Conservation (phyloP, 2,113 vertebrate genomes). For the Tichodroma muraria region DNA sequence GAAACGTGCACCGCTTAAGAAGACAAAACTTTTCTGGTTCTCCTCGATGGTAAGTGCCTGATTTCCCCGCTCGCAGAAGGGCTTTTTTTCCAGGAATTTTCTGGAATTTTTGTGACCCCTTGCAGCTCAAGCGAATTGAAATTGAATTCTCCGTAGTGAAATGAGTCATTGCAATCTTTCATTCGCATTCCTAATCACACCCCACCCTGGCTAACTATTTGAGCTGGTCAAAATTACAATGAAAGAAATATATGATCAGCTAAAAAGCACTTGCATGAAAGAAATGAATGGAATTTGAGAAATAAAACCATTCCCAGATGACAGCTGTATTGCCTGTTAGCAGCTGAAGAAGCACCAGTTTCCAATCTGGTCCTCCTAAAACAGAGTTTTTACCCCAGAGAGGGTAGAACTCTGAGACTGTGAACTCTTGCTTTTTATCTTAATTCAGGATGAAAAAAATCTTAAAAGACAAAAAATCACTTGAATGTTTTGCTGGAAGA, state of each 20-base stretch:
- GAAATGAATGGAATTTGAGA: background rate
- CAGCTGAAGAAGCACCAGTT: background rate
- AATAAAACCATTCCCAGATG: background rate
- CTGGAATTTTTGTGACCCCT: background rate
- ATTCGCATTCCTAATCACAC: background rate
- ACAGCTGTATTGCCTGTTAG: background rate
- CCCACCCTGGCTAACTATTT: background rate
- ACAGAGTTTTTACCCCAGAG: background rate
- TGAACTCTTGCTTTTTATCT: background rate
- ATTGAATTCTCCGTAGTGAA: background rate
- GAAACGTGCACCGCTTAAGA: rapidly evolving
- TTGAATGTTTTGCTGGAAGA: background rate
- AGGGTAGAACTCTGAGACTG: too few relatives aligned
- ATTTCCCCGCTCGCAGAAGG: background rate
- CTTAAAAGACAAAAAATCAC: background rate
- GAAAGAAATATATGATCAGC: background rate
- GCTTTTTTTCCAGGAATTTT: background rate
- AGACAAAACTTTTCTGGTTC: background rate
- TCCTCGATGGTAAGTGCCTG: rapidly evolving
- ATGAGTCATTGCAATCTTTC: background rate
- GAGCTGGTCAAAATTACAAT: background rate
- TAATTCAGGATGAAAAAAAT: background rate
- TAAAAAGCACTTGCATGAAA: background rate
- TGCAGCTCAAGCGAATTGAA: background rate
- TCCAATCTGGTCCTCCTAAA: background rate